phyloP scores from a whole-genome alignment of 1,140 invertebrate species.

The Stegodyphus mimosarum region DNA sequence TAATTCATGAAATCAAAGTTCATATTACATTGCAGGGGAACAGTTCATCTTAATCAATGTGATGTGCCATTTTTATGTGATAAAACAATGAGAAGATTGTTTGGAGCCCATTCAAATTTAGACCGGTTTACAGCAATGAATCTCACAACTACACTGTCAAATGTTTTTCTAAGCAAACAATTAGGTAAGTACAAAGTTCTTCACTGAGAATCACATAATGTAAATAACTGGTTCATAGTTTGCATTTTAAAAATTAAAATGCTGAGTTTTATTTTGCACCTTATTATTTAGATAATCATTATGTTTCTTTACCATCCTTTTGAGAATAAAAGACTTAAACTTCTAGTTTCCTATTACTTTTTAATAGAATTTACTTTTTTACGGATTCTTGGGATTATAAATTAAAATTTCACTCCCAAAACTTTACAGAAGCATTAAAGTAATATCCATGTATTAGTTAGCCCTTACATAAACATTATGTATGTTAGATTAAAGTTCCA shows the following conservation, averaged over 20 bases:
- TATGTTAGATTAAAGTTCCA: too few species aligned
- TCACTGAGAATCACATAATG: background rate
- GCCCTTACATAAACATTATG: too few species aligned
- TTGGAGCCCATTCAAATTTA: conserved; percentile 67
- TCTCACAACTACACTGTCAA: conserved; percentile 64
- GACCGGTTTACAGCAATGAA: conserved; percentile 67
- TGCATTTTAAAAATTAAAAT: background rate
- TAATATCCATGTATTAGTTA: too few species aligned
- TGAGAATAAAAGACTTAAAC: too few species aligned
- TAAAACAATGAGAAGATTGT: conserved; percentile 64
- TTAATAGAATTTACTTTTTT: too few species aligned
- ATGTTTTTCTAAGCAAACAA: conserved; percentile 68
- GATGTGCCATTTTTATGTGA: conserved; percentile 70
- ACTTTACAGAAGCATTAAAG: too few species aligned
- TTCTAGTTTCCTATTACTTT: too few species aligned
- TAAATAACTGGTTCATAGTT: background rate
- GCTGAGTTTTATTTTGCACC: background rate
- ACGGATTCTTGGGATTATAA: too few species aligned
- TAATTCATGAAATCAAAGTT: too few species aligned
- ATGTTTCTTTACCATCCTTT: too few species aligned
- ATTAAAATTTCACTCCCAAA: too few species aligned
- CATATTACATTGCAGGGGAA: conserved; percentile 65
- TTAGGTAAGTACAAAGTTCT: conserved; percentile 65
- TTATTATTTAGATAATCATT: too few species aligned
- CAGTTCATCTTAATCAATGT: conserved; percentile 70